These are phyloP conservation scores for Bhutanitis thaidina DNA, from an alignment of 2,888 invertebrate genomes.

Conservation along the genomic window DNA sequence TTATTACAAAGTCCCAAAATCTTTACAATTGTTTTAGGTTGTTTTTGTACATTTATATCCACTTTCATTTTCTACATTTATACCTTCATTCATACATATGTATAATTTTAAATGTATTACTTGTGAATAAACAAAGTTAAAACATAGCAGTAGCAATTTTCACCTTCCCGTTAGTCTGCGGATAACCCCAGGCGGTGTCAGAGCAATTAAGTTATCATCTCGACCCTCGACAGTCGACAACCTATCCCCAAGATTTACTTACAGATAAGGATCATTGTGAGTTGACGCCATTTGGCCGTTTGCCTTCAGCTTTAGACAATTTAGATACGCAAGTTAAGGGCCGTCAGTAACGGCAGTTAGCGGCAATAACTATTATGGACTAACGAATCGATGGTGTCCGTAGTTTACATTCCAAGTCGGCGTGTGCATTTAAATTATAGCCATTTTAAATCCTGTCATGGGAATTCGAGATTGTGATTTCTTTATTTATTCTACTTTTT, in stretches of 20 bases:
- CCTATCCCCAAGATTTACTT: conserved; percentile 61
- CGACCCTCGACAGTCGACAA: conserved; percentile 48
- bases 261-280: conserved; percentile 63
- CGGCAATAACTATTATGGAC: conserved; percentile 66
- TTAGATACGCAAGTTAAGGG: conserved; percentile 52
- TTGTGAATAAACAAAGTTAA: conserved; percentile 14
- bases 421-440: conserved; percentile 33
- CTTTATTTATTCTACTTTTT: too few relatives aligned
- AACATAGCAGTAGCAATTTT: conserved; percentile 13
- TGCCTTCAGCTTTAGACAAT: conserved; percentile 65
- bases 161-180: conserved; percentile 40
- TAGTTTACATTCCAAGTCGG: conserved; percentile 65
- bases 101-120: neutral
- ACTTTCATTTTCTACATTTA: too few relatives aligned
- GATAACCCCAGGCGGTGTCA: conserved; percentile 48
- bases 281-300: conserved; percentile 72
- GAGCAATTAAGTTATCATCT: conserved; percentile 68
- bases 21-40: too few relatives aligned
- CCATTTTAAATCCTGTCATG: conserved; percentile 32
- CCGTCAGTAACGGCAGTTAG: conserved; percentile 60
- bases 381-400: conserved; percentile 52
- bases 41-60: too few relatives aligned
- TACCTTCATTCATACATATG: too few relatives aligned
- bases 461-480: neutral
- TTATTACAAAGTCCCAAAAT: too few relatives aligned